Evolutionary conservation across 1,140 invertebrate species (phyloP), one percentile per base, ranked within the genome.

Genomic region (Trichogramma pretiosum): DNA sequence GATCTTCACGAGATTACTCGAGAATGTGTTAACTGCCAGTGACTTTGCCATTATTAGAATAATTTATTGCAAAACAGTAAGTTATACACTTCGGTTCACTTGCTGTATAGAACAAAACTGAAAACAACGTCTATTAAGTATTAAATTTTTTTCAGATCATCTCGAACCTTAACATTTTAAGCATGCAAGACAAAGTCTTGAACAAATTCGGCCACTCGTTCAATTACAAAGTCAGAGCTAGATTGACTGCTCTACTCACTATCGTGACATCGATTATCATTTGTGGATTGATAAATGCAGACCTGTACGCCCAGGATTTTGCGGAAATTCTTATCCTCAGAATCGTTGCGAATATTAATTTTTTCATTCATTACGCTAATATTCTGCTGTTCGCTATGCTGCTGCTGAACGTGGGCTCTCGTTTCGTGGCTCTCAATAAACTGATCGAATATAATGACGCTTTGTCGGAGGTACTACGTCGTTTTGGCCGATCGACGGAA

Each of bases 1-100:
- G n/a, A 13, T 21, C 3, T 9, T 38, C 17, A 37, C 22, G 11
- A 21, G 36, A 21, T 46, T 46, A 17, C n/a, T n/a, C n/a, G n/a
- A n/a, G n/a, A n/a, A n/a, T n/a, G n/a, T n/a, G n/a, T n/a, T n/a
- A n/a, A n/a, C n/a, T n/a, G n/a, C n/a, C n/a, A n/a, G n/a, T n/a
- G 44, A 46, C 16, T 11, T 24, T 5, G 26, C 34, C 2, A 30
- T 46, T 11, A 14, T 46, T 17, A 46, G 38, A 37, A 46, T 46
- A 14, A 11, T 37, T 17, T 17, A 46, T 10, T 37, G 44, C 16
- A 34, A 19, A 46, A 26, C 26, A 33, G 44, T 46, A 18, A 37
- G 3, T 11, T 11, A 24, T 8, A 16, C n/a, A 28, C 24, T 7
- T 7, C 11, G 24, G 5, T 28, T 5, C 11, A 7, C 5, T 28